These are phyloP conservation scores for Mesoligia furuncula DNA, from an alignment of 2,888 invertebrate genomes.

Conservation along the genomic window DNA sequence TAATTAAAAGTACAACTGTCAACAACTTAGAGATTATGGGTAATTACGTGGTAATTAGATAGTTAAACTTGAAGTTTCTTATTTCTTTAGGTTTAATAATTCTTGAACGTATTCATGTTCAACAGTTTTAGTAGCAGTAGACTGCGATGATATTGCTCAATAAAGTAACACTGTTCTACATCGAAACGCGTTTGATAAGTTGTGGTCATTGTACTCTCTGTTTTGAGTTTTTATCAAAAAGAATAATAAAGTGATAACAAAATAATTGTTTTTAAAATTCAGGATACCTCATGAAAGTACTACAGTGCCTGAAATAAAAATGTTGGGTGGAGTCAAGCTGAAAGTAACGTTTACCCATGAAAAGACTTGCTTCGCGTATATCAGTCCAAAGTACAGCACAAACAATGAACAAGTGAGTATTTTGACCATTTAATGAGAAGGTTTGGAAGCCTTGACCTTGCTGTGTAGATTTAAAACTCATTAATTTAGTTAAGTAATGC, in stretches of 20 bases:
- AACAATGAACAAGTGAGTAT: constrained; percentile 83
- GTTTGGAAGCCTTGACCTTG: constrained; percentile 1
- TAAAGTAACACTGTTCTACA: background rate
- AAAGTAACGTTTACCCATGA: constrained; percentile 83
- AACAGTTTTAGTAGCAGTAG: background rate
- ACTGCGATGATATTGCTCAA: constrained; percentile 9
- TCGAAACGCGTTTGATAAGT: constrained; percentile 40
- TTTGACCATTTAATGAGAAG: constrained; percentile 21
- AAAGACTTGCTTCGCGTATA: constrained; percentile 86
- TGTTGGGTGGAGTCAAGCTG: constrained; percentile 85
- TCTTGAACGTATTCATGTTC: no score
- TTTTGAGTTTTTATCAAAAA: constrained; percentile 49
- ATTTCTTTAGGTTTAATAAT: background rate
- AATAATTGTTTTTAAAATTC: constrained; percentile 3
- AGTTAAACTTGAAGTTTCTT: background rate
- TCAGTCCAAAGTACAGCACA: constrained; percentile 86
- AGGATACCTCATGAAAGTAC: constrained; percentile 25
- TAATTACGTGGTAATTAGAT: background rate
- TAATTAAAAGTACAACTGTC: background rate
- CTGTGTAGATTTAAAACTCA: background rate
- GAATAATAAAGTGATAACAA: constrained; percentile 35
- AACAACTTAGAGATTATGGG: background rate
- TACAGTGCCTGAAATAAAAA: constrained; percentile 58
- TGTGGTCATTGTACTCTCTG: constrained; percentile 58
- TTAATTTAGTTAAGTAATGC: background rate